phyloP scores from a whole-genome alignment of 2,888 invertebrate species.

The Ennomos fuscantarius region DNA sequence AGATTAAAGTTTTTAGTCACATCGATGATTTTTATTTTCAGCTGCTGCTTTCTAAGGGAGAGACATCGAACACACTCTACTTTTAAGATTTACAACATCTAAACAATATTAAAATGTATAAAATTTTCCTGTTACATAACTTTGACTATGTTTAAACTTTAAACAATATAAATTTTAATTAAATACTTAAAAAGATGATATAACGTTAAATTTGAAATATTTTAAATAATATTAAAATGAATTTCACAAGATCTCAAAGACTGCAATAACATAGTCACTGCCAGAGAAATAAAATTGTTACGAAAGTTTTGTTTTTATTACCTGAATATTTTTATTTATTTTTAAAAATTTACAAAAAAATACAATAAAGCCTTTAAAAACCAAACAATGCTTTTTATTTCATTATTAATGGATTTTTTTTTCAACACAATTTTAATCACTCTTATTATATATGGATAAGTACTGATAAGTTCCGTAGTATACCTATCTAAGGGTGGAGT shows the following conservation, averaged over 20 bases:
- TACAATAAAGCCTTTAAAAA: constrained; percentile 69
- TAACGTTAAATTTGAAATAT: constrained; percentile 40
- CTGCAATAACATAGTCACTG: constrained; percentile 79
- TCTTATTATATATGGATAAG: too few species aligned
- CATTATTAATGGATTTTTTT: not conserved
- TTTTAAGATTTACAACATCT: constrained; percentile 61
- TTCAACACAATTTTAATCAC: too few species aligned
- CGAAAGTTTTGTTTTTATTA: constrained; percentile 72
- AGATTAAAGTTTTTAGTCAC: too few species aligned
- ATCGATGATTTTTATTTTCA: constrained; percentile 52
- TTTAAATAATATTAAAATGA: constrained; percentile 36
- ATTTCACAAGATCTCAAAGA: constrained; percentile 48
- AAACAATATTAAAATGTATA: constrained; percentile 62
- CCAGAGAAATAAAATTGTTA: constrained; percentile 73
- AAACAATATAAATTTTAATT: constrained; percentile 41
- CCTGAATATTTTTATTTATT: constrained; percentile 74
- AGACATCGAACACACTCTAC: constrained; percentile 61
- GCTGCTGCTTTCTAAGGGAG: constrained; percentile 79
- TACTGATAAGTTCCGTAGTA: too few species aligned
- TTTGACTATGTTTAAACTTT: constrained; percentile 73
- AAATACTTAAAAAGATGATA: constrained; percentile 37
- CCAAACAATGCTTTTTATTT: constrained; percentile 37
- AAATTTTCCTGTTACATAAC: constrained; percentile 57
- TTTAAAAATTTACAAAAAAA: constrained; percentile 67
- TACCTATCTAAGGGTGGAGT: too few species aligned